phyloP scores from a whole-genome alignment of 2,797 vertebrate species.

The Poeciliopsis paucimaculata region DNA sequence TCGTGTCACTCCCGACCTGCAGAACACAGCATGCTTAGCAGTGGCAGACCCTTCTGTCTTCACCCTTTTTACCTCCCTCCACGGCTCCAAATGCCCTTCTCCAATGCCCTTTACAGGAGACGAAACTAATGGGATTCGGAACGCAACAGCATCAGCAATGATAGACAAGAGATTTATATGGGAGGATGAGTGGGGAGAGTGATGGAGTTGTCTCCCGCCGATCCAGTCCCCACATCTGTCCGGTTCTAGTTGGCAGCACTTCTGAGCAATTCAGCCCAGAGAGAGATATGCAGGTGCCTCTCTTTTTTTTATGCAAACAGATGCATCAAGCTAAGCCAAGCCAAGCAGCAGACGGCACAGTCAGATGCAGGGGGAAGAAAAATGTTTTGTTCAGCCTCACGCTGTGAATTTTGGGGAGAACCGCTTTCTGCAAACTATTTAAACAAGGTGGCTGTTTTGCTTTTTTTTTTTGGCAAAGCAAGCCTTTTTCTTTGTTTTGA shows the following conservation, averaged over 20 bases:
- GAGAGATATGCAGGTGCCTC: slow-evolving; percentile 75
- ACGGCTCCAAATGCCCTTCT: slow-evolving; percentile 50
- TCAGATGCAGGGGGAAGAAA: slow-evolving; percentile 64
- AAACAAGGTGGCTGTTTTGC: slow-evolving; percentile 55
- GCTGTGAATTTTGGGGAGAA: slow-evolving; percentile 54
- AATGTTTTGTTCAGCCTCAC: slow-evolving; percentile 66
- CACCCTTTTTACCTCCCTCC: background rate
- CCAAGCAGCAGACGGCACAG: slow-evolving; percentile 60
- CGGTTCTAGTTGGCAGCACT: slow-evolving; percentile 75
- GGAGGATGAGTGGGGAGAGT: slow-evolving; percentile 68
- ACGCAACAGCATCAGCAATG: slow-evolving; percentile 58
- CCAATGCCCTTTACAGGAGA: slow-evolving; percentile 52
- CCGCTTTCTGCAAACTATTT: slow-evolving; percentile 40
- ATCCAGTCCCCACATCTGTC: slow-evolving; percentile 77
- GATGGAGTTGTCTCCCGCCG: slow-evolving; percentile 73
- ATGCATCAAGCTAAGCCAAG: slow-evolving; percentile 70
- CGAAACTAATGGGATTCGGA: slow-evolving; percentile 67
- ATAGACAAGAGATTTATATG: slow-evolving; percentile 75
- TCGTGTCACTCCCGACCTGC: slow-evolving; percentile 58
- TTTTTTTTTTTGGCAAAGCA: slow-evolving; percentile 46
- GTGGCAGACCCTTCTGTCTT: slow-evolving; percentile 35
- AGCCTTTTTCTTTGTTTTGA: slow-evolving; percentile 35
- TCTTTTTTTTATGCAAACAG: slow-evolving; percentile 60
- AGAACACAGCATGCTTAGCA: slow-evolving; percentile 36
- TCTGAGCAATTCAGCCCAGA: slow-evolving; percentile 71